Percentiles rank a stretch among this genome's conserved stretches.
Conservation (phyloP, 1,140 invertebrate genomes). For the Papilio machaon region DNA sequence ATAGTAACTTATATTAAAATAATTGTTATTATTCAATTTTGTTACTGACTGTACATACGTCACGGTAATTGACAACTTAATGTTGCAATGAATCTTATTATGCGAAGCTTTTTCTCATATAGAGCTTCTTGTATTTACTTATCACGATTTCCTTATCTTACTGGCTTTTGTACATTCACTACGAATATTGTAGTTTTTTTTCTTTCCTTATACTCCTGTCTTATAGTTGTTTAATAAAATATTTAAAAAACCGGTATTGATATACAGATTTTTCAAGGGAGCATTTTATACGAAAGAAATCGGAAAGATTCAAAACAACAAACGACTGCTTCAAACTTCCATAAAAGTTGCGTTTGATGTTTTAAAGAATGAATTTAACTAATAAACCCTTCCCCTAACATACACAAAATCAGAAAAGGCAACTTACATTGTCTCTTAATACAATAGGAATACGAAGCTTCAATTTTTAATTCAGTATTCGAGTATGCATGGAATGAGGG, state of each 20-base stretch:
- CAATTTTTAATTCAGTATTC: constrained; percentile 70
- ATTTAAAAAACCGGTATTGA: not conserved
- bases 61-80: constrained; percentile 30
- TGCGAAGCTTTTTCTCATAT: constrained; percentile 20
- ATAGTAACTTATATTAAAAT: too few species aligned
- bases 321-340: not conserved
- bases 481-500: constrained; percentile 63
- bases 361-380: not conserved
- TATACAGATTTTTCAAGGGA: too few species aligned
- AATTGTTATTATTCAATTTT: not conserved
- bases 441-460: constrained; percentile 54
- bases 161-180: not conserved
- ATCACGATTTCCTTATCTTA: not conserved
- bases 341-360: not conserved
- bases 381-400: not conserved
- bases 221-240: not conserved
- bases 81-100: constrained; percentile 31
- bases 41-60: not conserved
- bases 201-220: not conserved
- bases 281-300: not conserved
- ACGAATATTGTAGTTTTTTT: not conserved
- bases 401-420: constrained; percentile 20
- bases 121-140: constrained; percentile 10
- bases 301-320: not conserved
- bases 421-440: not conserved